These are phyloP conservation scores for Ametastegia equiseti DNA, from an alignment of 2,888 invertebrate species.

Conservation along the genomic window DNA sequence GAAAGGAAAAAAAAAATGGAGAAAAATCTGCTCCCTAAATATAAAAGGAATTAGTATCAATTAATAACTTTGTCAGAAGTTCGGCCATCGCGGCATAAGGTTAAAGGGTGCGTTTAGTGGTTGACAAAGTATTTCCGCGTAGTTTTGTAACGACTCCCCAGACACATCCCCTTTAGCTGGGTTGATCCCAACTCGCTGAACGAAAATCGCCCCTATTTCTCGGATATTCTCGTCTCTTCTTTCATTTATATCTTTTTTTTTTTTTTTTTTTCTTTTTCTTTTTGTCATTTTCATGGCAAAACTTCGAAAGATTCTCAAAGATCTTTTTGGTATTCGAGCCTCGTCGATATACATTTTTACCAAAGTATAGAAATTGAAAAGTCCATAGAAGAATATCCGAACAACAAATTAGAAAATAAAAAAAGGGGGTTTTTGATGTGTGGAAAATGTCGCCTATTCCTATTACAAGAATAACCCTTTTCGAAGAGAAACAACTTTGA, in stretches of 20 bases:
- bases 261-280: too few species aligned
- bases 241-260: too few species aligned
- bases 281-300: constrained; percentile 42
- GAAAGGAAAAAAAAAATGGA: not conserved
- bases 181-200: constrained; percentile 16
- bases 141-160: not conserved
- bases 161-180: constrained; percentile 26
- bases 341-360: not conserved
- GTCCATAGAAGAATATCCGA: too few species aligned
- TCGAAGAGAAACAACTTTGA: too few species aligned
- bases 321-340: not conserved
- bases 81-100: not conserved
- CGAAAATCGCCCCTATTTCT: not conserved
- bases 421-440: too few species aligned
- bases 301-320: constrained; percentile 6
- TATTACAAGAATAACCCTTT: too few species aligned
- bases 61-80: constrained; percentile 8
- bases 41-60: constrained; percentile 4
- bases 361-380: too few species aligned
- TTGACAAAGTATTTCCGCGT: not conserved
- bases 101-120: not conserved
- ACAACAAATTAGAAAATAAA: too few species aligned
- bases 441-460: too few species aligned
- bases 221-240: constrained; percentile 17
- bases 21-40: too few species aligned